Evolutionary conservation across 2,113 vertebrate species (phyloP), one percentile per base, ranked within the genome.

Genomic region (Murina feae): DNA sequence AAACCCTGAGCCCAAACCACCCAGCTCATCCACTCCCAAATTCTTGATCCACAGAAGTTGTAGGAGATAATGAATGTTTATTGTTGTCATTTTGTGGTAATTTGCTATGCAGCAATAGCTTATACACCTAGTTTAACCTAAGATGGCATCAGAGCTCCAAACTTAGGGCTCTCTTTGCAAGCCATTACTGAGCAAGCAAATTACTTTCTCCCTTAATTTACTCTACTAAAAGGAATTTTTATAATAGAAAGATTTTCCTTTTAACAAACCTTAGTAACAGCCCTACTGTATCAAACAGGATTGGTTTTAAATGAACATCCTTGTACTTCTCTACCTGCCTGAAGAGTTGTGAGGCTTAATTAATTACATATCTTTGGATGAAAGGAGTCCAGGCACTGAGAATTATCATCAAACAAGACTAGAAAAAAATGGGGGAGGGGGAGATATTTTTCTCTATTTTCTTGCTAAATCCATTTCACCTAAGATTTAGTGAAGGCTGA

Each of bases 271-370:
- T 96, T 92, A 30, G 39, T 89, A 96, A 79, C 66, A 90, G 95
- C 35, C 82, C 86, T 93, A 84, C 86, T 94, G 65, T 97, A 97
- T 96, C 95, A 89, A 89, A 95, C 69, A 95, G 90, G 88, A 96
- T 93, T 93, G 95, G 78, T 96, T 96, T 97, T 94, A 96, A 96
- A 96, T 95, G 95, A 95, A 95, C 93, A 95, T 96, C 65, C 88
- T 81, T 91, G 79, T 95, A 93, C 65, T 92, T 85, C 85, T 93
- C 82, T 89, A 92, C 95, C 94, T 97, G 96, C 95, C 95, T 95
- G 88, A 95, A 96, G 95, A 97, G 82, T 95, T 96, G 90, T 93
- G 97, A 95, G 69, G 95, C 93, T 97, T 96, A 96, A 97, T 97
- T 97, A 97, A 97, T 96, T 96, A 96, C 81, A 95, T 85, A 94